Conservation (phyloP, 1,140 invertebrate species). For the Monochamus saltuarius region DNA sequence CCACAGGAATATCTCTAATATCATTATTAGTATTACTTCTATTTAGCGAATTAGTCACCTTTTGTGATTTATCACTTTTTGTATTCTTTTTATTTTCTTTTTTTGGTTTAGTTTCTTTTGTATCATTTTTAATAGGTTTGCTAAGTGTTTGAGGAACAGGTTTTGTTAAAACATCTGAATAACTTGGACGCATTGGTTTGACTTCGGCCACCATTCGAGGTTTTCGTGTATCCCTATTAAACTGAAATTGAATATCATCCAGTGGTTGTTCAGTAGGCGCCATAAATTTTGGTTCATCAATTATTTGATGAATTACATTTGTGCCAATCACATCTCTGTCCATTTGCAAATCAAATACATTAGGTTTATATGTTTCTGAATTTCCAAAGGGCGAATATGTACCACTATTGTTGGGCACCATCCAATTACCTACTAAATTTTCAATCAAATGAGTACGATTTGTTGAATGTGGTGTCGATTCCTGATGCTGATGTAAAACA, state of each 20-base stretch:
- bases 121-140: slow-evolving; percentile 54
- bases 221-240: slow-evolving; percentile 59
- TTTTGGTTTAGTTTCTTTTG: slow-evolving; percentile 50
- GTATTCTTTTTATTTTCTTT: slow-evolving; percentile 49
- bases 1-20: slow-evolving; percentile 42
- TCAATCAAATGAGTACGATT: slow-evolving; percentile 61
- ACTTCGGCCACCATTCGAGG: slow-evolving; percentile 78
- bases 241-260: slow-evolving; percentile 43
- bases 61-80: slow-evolving; percentile 55
- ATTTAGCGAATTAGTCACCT: slow-evolving; percentile 49
- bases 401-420: slow-evolving; percentile 73
- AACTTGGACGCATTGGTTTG: slow-evolving; percentile 79
- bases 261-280: slow-evolving; percentile 15
- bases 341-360: slow-evolving; percentile 35
- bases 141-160: slow-evolving; percentile 51
- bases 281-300: slow-evolving; percentile 27
- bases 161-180: slow-evolving; percentile 79
- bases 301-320: slow-evolving; percentile 18
- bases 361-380: slow-evolving; percentile 43
- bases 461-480: slow-evolving; percentile 20
- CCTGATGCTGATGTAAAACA: slow-evolving; percentile 17
- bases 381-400: slow-evolving; percentile 79
- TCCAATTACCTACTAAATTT: slow-evolving; percentile 79
- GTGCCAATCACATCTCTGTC: slow-evolving; percentile 24
- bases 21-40: slow-evolving; percentile 46